A percentile compares a stretch with the other conserved stretches of the same genome.
phyloP scores from a whole-genome alignment of 2,888 invertebrate genomes.

The Pheosia gnoma region DNA sequence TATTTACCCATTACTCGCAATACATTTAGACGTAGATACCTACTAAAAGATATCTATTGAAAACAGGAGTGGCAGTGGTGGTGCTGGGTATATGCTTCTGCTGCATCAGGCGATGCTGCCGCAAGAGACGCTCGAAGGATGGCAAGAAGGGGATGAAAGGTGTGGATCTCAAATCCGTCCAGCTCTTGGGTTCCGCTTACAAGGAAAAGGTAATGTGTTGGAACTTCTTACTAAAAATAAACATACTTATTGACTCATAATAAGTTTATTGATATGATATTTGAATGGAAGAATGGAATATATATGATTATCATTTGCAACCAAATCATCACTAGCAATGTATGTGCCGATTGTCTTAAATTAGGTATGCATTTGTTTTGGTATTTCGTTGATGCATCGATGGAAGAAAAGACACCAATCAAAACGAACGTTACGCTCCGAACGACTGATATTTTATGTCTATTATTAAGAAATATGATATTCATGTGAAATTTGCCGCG shows the following conservation, averaged over 20 bases:
- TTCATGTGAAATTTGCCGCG: slow-evolving; percentile 83
- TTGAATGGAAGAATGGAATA: too few species aligned
- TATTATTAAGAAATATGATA: slow-evolving; percentile 65
- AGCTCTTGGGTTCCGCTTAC: slow-evolving; percentile 97
- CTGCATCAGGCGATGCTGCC: slow-evolving; percentile 96
- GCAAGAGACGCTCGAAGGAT: slow-evolving; percentile 96
- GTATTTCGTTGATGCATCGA: neutral
- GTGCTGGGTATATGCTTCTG: slow-evolving; percentile 95
- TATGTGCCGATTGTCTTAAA: too few species aligned
- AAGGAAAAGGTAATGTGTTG: slow-evolving; percentile 95
- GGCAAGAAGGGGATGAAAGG: slow-evolving; percentile 97
- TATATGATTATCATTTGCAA: too few species aligned
- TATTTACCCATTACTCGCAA: too few species aligned
- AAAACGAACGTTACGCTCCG: neutral
- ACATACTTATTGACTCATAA: too few species aligned
- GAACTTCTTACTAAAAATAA: too few species aligned
- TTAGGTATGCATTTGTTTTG: too few species aligned
- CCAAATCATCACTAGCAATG: too few species aligned
- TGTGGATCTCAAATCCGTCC: slow-evolving; percentile 98
- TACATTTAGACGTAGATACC: too few species aligned
- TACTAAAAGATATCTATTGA: neutral
- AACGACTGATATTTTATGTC: neutral
- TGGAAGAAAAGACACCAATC: neutral
- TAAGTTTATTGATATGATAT: too few species aligned
- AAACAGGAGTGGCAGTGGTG: slow-evolving; percentile 88